phyloP scores from a whole-genome alignment of 2,797 vertebrate species.

The Hippocampus kuda region DNA sequence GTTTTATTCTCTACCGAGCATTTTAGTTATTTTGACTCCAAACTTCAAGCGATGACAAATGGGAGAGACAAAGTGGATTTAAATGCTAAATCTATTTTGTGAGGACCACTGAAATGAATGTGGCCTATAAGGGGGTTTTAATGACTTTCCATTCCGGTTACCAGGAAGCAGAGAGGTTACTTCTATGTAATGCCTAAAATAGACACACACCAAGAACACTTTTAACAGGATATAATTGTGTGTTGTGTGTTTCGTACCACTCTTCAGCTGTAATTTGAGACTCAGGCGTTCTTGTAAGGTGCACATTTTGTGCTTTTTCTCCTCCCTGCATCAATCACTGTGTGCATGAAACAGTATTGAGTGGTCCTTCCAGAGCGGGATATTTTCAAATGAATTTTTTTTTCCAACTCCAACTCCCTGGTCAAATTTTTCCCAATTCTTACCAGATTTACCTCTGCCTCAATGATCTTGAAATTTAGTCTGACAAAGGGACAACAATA shows the following conservation, averaged over 20 bases:
- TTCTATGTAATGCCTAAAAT: background rate
- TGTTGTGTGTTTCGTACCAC: background rate
- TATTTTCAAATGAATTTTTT: too few species aligned
- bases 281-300: background rate
- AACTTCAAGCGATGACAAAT: background rate
- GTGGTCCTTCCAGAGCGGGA: too few species aligned
- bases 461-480: too few species aligned
- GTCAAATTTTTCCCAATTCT: too few species aligned
- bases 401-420: too few species aligned
- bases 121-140: background rate
- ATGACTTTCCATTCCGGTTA: background rate
- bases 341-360: background rate
- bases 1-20: background rate
- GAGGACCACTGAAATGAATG: background rate
- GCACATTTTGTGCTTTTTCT: background rate
- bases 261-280: conserved; percentile 2
- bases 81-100: background rate
- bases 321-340: background rate
- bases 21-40: conserved; percentile 1
- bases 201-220: background rate
- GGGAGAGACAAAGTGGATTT: conserved; percentile 2
- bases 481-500: too few species aligned
- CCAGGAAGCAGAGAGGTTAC: background rate
- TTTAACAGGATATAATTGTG: background rate
- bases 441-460: too few species aligned